Evolutionary conservation across 2,797 vertebrate genomes (phyloP), one percentile per base, ranked within the genome.

Genomic region (Channallabes apus): DNA sequence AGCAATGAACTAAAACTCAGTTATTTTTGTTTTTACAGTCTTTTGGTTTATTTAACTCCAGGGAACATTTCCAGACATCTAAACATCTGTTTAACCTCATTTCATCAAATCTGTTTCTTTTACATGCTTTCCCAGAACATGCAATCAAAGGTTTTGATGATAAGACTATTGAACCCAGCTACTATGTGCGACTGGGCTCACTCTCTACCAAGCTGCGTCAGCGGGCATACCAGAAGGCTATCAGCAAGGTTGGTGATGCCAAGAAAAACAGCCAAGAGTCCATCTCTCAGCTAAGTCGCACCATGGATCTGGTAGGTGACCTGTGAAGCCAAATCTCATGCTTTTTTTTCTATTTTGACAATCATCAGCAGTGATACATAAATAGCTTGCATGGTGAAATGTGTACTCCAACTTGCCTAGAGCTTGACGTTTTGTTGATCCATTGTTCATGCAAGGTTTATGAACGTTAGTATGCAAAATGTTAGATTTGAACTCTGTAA

Each of bases 141-240:
- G 96, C 97, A 92, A 94, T 90, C 7, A 91, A 94, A 91, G 95
- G 94, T 79, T 97, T 95, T 87, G 95, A 97, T 83, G 46, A 32
- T 3, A 88, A 79, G 76, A 35, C 89, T 83, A 93, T 93, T 68
- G 94, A 96, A 86, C 90, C 90, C 65, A 97, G 95, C 92, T 98
- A 96, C 90, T 98, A 96, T 0, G 32, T 97, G 65, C 94, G 97
- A 75, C 90, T 99, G 88, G 97, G 96, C n/a, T 97, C 95, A 5
- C 92, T 99, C n/a, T 98, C 97, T 85, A 93, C 92, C 73, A 98
- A 98, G 89, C 88, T 98, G 64, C 94, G 95, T 6, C 91, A 92
- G 83, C 94, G 97, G 87, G 95, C 96, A 15, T 99, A 98, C 92
- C 93, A 94, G 69, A 95, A 95, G 91, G 96, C 97, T 15, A 56